Conservation (phyloP, 2,888 invertebrate species). For the Leptinotarsa rubiginosa region DNA sequence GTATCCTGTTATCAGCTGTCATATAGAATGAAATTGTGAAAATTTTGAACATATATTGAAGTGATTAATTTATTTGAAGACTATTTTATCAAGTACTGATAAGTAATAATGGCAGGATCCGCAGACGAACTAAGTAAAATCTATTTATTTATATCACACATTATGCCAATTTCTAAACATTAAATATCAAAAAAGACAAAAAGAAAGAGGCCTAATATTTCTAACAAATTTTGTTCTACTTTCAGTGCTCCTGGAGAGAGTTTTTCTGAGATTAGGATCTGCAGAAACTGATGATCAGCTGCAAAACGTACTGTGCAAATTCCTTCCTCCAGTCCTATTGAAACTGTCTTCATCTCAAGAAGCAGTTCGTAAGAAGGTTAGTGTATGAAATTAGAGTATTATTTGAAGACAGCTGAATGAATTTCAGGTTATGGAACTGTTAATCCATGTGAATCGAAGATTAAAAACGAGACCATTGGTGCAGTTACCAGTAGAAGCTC, state of each 20-base stretch:
- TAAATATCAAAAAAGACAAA: no score
- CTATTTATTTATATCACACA: not conserved
- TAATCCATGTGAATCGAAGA: constrained; percentile 91
- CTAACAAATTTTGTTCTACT: constrained; percentile 2
- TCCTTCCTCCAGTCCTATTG: constrained; percentile 88
- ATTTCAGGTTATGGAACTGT: constrained; percentile 86
- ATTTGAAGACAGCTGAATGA: not conserved
- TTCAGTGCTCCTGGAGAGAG: constrained; percentile 87
- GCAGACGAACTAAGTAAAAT: constrained; percentile 40
- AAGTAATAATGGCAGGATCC: constrained; percentile 32
- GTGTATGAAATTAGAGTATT: not conserved
- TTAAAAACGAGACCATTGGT: constrained; percentile 86
- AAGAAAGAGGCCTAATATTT: not conserved
- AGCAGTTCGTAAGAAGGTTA: constrained; percentile 74
- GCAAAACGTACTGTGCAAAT: constrained; percentile 83
- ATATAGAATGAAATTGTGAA: constrained; percentile 2
- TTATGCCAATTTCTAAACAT: not conserved
- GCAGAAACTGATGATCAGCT: constrained; percentile 91
- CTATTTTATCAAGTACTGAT: constrained; percentile 4
- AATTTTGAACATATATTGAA: not conserved
- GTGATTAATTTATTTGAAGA: not conserved
- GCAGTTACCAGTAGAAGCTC: constrained; percentile 86
- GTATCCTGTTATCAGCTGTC: not conserved
- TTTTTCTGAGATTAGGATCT: constrained; percentile 88
- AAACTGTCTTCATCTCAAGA: constrained; percentile 90